A percentile compares a stretch with the other conserved stretches of the same genome.
These are phyloP conservation scores for Bombus turneri DNA, from an alignment of 1,140 invertebrate species.

Conservation along the genomic window DNA sequence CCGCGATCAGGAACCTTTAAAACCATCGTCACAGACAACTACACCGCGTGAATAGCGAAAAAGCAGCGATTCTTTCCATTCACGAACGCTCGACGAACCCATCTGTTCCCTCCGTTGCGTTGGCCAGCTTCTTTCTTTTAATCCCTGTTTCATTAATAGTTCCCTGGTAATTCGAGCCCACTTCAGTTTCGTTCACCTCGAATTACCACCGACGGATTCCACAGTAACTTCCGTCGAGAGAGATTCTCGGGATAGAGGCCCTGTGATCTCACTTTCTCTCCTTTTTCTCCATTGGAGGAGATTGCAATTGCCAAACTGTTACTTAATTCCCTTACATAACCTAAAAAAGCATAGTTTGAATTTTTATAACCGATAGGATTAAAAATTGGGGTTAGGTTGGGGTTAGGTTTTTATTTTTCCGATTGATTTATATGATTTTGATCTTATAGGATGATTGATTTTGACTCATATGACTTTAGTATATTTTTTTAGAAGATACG, in stretches of 20 bases:
- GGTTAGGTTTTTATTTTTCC: too few relatives aligned
- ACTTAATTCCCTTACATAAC: not conserved
- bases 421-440: too few relatives aligned
- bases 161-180: slow-evolving; percentile 26
- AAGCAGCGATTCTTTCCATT: slow-evolving; percentile 28
- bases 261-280: slow-evolving; percentile 2
- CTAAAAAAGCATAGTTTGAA: not conserved
- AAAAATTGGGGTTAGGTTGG: too few relatives aligned
- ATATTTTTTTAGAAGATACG: too few relatives aligned
- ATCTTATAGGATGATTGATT: too few relatives aligned
- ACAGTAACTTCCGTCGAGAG: slow-evolving; percentile 26
- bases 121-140: slow-evolving; percentile 30
- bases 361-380: not conserved
- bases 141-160: slow-evolving; percentile 38
- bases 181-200: slow-evolving; percentile 31
- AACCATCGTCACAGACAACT: slow-evolving; percentile 19
- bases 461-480: too few relatives aligned
- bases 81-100: slow-evolving; percentile 12
- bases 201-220: slow-evolving; percentile 27
- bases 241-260: not conserved
- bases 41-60: slow-evolving; percentile 20
- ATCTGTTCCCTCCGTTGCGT: slow-evolving; percentile 7
- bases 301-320: not conserved
- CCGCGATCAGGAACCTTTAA: slow-evolving; percentile 8
- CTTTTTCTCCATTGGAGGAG: not conserved